Evolutionary conservation across 1,140 invertebrate genomes (phyloP).

Genomic region (Drosophila setifemur): DNA sequence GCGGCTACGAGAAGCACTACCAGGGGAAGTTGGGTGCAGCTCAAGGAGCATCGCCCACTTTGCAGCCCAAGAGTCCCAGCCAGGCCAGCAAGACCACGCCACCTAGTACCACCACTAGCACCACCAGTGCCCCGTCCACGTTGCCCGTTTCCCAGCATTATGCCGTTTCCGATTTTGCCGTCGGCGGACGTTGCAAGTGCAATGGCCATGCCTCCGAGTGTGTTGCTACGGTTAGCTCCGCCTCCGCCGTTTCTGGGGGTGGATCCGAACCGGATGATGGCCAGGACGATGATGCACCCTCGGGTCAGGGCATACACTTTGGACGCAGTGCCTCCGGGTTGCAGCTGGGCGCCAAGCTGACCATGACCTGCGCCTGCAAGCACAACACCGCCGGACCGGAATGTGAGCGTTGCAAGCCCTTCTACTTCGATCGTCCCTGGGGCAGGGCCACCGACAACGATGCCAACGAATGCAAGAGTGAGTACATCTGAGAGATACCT

Average conservation of each 20-base stretch:
- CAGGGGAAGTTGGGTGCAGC: slow-evolving; percentile 58
- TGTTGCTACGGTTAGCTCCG: slow-evolving; percentile 49
- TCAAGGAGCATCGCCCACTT: slow-evolving; percentile 26
- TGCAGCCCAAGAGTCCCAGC: not conserved
- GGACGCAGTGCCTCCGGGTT: slow-evolving; percentile 70
- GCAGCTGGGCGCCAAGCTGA: slow-evolving; percentile 70
- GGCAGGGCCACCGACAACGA: slow-evolving; percentile 96
- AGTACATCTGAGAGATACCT: slow-evolving; percentile 69
- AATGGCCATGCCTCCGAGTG: slow-evolving; percentile 98
- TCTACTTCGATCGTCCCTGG: slow-evolving; percentile 99
- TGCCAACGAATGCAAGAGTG: slow-evolving; percentile 99
- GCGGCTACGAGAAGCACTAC: slow-evolving; percentile 70
- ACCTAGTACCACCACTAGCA: not conserved
- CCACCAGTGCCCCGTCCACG: slow-evolving; percentile 62
- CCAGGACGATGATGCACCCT: slow-evolving; percentile 83
- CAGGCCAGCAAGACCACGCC: slow-evolving; percentile 7
- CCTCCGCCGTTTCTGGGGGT: not conserved
- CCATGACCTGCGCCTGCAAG: slow-evolving; percentile 96
- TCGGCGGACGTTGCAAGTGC: slow-evolving; percentile 99
- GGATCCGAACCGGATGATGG: slow-evolving; percentile 48
- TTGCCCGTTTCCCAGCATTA: slow-evolving; percentile 87
- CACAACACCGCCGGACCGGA: slow-evolving; percentile 99
- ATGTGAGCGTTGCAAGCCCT: slow-evolving; percentile 99
- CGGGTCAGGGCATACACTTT: slow-evolving; percentile 38
- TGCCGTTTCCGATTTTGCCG: slow-evolving; percentile 97